These are phyloP conservation scores for Xestia sexstrigata DNA, from an alignment of 2,888 invertebrate genomes.

Conservation along the genomic window DNA sequence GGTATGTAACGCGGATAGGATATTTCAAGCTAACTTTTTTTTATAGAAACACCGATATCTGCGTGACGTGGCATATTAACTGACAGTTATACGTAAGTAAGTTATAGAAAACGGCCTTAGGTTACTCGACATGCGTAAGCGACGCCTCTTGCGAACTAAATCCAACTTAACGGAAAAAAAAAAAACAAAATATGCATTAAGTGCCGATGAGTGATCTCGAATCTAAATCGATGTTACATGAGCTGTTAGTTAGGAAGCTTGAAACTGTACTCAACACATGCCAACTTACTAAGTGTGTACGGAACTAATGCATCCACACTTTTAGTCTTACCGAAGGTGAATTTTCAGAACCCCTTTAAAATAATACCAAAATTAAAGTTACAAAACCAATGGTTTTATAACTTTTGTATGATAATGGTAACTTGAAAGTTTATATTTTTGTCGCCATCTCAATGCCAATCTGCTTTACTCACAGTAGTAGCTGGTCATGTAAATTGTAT, in stretches of 20 bases:
- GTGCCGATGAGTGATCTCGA: conserved; percentile 76
- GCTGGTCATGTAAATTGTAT: neutral
- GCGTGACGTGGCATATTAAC: too few species aligned
- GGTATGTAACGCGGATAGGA: too few species aligned
- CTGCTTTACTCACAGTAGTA: neutral
- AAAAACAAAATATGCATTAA: conserved; percentile 70
- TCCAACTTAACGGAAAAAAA: conserved; percentile 69
- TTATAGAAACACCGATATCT: neutral
- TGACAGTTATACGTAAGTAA: too few species aligned
- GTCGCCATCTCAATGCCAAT: neutral
- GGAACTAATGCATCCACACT: conserved; percentile 23
- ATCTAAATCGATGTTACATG: conserved; percentile 75
- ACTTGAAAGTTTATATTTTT: neutral
- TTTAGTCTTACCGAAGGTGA: neutral
- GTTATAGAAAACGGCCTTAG: too few species aligned
- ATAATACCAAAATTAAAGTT: neutral
- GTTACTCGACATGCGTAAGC: conserved; percentile 69
- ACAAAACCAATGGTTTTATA: too few species aligned
- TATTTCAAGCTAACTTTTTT: too few species aligned
- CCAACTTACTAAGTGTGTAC: conserved; percentile 52
- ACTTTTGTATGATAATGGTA: neutral
- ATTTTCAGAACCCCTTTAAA: neutral
- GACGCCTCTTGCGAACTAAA: conserved; percentile 67
- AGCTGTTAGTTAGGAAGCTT: conserved; percentile 72
- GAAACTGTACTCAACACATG: conserved; percentile 63